Evolutionary conservation across 2,113 vertebrate species (phyloP).

Genomic region (Seriola rivoliana): DNA sequence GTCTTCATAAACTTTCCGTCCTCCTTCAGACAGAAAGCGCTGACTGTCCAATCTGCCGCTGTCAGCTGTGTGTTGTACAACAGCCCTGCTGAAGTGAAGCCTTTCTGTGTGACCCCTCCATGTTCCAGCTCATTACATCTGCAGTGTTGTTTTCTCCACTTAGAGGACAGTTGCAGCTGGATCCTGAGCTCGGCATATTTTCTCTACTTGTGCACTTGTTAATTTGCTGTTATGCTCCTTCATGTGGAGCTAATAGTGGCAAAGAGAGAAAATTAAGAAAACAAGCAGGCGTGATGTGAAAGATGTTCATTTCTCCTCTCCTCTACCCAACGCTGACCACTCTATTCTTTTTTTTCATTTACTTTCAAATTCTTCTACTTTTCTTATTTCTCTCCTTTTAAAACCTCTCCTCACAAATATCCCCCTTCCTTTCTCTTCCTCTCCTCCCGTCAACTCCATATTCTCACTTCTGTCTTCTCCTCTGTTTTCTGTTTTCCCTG

Average conservation of each 20-base stretch:
- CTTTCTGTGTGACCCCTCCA: constrained; percentile 73
- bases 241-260: constrained; percentile 61
- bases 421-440: not conserved
- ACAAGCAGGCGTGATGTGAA: constrained; percentile 18
- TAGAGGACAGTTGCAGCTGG: constrained; percentile 73
- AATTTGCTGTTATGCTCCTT: constrained; percentile 64
- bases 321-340: not conserved
- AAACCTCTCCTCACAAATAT: not conserved
- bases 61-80: constrained; percentile 73
- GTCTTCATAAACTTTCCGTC: constrained; percentile 56
- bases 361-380: not conserved
- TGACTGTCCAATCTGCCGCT: constrained; percentile 65
- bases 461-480: constrained; percentile 20
- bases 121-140: constrained; percentile 81
- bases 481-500: not conserved
- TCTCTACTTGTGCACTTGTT: constrained; percentile 63
- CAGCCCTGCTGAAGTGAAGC: constrained; percentile 71
- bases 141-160: constrained; percentile 68
- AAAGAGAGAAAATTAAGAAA: constrained; percentile 38
- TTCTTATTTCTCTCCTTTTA: not conserved
- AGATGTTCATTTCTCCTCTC: not conserved
- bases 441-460: not conserved
- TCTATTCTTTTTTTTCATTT: constrained; percentile 1
- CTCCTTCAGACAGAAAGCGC: constrained; percentile 45
- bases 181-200: constrained; percentile 70